A percentile compares a stretch with the other conserved stretches of the same genome.
Evolutionary conservation across 1,140 invertebrate species (phyloP).

Genomic region (Eupeodes corollae): DNA sequence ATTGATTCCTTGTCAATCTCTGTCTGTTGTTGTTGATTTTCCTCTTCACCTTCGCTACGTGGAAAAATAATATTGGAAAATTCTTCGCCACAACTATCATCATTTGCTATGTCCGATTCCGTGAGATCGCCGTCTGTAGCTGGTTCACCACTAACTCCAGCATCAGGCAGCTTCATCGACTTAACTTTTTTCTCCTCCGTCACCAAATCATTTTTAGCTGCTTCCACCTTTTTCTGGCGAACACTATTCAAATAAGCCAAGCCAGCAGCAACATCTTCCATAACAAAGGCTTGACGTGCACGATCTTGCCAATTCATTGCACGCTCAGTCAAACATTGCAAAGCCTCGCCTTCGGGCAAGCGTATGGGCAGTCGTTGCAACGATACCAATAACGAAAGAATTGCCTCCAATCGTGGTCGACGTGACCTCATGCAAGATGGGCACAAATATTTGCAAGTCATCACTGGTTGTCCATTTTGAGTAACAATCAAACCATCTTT

Average conservation of each 20-base stretch:
- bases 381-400: slow-evolving; percentile 62
- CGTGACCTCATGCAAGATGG: slow-evolving; percentile 67
- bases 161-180: no score
- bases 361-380: slow-evolving; percentile 72
- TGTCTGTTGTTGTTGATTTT: no score
- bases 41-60: no score
- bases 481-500: slow-evolving; percentile 25
- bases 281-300: slow-evolving; percentile 53
- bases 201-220: slow-evolving; percentile 25
- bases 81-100: slow-evolving; percentile 30
- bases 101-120: slow-evolving; percentile 25
- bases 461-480: slow-evolving; percentile 42
- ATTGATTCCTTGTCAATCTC: no score
- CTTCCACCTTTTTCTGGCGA: background rate
- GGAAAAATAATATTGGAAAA: no score
- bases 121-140: no score
- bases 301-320: slow-evolving; percentile 73
- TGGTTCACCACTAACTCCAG: no score
- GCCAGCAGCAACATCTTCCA: slow-evolving; percentile 48
- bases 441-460: slow-evolving; percentile 59
- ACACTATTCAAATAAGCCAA: background rate
- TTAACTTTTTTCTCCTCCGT: slow-evolving; percentile 30
- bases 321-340: slow-evolving; percentile 65
- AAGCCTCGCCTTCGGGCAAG: slow-evolving; percentile 74
- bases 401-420: slow-evolving; percentile 67